phyloP scores from a whole-genome alignment of 2,113 vertebrate species.

The Marcusenius ussheri region DNA sequence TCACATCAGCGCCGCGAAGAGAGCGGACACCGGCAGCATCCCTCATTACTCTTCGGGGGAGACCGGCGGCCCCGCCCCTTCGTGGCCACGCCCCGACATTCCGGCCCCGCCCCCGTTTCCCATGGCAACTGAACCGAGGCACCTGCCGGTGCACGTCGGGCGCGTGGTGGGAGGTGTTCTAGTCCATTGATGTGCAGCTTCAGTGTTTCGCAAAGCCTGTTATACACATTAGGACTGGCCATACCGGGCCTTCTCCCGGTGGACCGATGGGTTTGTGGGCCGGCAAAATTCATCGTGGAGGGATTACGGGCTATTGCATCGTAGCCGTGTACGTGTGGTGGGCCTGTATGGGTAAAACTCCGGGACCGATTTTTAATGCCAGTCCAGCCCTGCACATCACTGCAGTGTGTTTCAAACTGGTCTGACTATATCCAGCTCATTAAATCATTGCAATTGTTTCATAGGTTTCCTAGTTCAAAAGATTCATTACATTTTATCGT shows the following conservation, averaged over 20 bases:
- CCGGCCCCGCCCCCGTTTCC: not conserved
- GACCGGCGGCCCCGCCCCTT: not conserved
- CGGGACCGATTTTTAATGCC: not conserved
- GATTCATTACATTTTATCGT: not conserved
- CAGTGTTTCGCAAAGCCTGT: not conserved
- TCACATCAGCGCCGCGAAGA: not conserved
- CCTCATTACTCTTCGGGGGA: not conserved
- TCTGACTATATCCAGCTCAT: not conserved
- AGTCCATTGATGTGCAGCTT: not conserved
- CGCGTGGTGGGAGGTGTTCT: not conserved
- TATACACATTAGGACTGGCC: not conserved
- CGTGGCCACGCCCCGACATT: not conserved
- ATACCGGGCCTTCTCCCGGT: not conserved
- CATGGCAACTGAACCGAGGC: not conserved
- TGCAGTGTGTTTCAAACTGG: not conserved
- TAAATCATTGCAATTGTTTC: not conserved
- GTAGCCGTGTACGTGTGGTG: not conserved
- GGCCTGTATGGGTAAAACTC: not conserved
- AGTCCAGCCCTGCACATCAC: not conserved
- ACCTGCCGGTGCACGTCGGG: not conserved
- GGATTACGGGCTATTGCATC: not conserved
- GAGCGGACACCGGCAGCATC: not conserved
- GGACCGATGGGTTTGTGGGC: not conserved
- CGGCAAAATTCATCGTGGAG: not conserved
- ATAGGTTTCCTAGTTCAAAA: not conserved